phyloP scores from a whole-genome alignment of 53 echinoderm and acorn worm genomes.

The Arbacia lixula region DNA sequence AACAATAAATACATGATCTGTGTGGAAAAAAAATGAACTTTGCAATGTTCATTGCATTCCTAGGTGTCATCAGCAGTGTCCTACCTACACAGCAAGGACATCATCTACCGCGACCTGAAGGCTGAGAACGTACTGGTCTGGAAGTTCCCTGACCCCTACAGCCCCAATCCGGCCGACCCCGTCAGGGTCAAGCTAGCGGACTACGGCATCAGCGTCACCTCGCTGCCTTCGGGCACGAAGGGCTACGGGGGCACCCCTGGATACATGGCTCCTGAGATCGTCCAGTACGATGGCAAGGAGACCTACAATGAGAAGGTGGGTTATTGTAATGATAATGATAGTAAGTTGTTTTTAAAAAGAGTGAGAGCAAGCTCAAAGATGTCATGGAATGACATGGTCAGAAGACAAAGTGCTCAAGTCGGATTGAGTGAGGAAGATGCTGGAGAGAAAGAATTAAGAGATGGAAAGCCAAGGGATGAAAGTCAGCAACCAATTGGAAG shows the following conservation, averaged over 20 bases:
- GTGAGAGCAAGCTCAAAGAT: too few relatives aligned
- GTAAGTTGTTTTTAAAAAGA: too few relatives aligned
- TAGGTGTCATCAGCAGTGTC: conserved; percentile 89
- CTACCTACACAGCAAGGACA: conserved; percentile 84
- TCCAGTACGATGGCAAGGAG: conserved; percentile 96
- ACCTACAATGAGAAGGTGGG: conserved; percentile 96
- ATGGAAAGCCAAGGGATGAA: too few relatives aligned
- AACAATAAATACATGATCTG: too few relatives aligned
- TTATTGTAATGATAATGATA: too few relatives aligned
- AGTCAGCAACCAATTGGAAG: too few relatives aligned
- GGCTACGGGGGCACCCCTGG: conserved; percentile 95
- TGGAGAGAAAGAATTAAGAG: too few relatives aligned
- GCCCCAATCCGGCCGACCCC: conserved; percentile 54
- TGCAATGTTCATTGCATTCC: too few relatives aligned
- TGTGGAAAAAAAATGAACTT: too few relatives aligned
- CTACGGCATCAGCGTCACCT: conserved; percentile 92
- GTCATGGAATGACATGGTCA: too few relatives aligned
- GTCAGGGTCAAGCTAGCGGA: conserved; percentile 94
- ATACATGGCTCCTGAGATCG: conserved; percentile 98
- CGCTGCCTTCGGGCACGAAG: conserved; percentile 94
- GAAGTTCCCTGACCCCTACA: conserved; percentile 87
- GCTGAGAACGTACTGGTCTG: conserved; percentile 97
- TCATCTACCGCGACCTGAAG: conserved; percentile 97
- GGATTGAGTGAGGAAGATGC: too few relatives aligned
- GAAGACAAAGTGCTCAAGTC: too few relatives aligned